Conservation (phyloP, 2,888 invertebrate genomes). For the Ornithoptera priamus region DNA sequence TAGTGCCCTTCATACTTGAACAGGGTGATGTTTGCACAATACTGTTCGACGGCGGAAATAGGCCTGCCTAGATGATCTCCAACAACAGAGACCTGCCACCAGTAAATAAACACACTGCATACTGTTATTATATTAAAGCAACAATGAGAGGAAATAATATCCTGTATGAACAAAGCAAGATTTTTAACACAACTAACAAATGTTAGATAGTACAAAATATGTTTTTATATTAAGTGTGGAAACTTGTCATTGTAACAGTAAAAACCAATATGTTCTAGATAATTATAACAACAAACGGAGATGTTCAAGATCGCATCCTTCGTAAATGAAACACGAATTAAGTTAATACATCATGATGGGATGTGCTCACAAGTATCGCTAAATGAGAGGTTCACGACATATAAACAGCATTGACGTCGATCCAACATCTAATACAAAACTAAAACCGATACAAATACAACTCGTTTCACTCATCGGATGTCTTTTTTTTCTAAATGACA, state of each 20-base stretch:
- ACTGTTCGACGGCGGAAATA: too few species aligned
- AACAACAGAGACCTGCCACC: too few species aligned
- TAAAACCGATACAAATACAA: conserved; percentile 13
- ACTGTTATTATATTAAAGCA: too few species aligned
- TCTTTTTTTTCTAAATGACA: too few species aligned
- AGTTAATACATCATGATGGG: conserved; percentile 21
- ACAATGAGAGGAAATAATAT: too few species aligned
- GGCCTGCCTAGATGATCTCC: too few species aligned
- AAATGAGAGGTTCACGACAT: conserved; percentile 30
- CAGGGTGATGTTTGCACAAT: too few species aligned
- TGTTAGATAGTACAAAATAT: background rate
- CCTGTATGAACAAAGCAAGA: background rate
- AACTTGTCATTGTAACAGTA: background rate
- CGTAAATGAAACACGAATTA: conserved; percentile 9
- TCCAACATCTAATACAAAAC: conserved; percentile 20
- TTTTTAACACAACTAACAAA: background rate
- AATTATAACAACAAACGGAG: background rate
- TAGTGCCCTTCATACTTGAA: too few species aligned
- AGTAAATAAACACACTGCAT: too few species aligned
- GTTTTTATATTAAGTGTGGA: background rate
- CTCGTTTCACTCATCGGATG: conserved; percentile 19
- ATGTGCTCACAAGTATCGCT: conserved; percentile 16
- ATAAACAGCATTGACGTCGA: conserved; percentile 24
- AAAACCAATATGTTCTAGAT: background rate
- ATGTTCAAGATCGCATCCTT: conserved; percentile 5